Conservation (phyloP, 37 sponge, comb jelly and placozoan species). For the Halichondria panicea region DNA sequence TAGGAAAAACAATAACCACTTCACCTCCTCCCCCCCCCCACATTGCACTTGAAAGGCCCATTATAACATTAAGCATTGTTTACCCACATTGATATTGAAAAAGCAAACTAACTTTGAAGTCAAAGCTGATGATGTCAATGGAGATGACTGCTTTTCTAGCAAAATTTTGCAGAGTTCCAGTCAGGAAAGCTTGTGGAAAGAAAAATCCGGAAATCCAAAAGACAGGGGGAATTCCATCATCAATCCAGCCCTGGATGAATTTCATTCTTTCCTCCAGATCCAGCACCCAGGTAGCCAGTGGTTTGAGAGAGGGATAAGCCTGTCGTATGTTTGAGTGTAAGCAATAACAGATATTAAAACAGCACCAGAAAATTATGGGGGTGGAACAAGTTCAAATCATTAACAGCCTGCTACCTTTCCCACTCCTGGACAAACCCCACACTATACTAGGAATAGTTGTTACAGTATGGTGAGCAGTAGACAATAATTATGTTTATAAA, state of each 20-base stretch:
- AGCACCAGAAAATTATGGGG: no score
- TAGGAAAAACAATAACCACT: not conserved
- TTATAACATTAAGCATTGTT: no score
- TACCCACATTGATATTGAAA: no score
- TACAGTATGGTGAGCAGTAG: no score
- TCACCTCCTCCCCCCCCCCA: no score
- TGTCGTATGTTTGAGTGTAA: conserved; percentile 9
- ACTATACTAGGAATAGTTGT: no score
- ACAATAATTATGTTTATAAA: no score
- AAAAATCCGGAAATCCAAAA: conserved; percentile 98
- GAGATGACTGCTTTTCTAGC: conserved; percentile 91
- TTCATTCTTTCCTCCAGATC: conserved; percentile 84
- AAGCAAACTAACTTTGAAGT: conserved; percentile 82
- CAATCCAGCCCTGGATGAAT: conserved; percentile 91
- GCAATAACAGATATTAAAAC: not conserved
- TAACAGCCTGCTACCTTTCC: no score
- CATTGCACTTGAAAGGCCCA: no score
- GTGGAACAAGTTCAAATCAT: no score
- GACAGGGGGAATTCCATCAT: conserved; percentile 81
- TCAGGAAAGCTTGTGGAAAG: conserved; percentile 98
- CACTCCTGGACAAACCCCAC: no score
- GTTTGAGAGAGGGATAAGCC: conserved; percentile 98
- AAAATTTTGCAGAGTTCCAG: conserved; percentile 98
- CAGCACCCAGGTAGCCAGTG: conserved; percentile 90
- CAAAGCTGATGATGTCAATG: conserved; percentile 93